Base-by-base conservation (phyloP, 2,888 invertebrate species). In the Argyra leucocephala region DNA sequence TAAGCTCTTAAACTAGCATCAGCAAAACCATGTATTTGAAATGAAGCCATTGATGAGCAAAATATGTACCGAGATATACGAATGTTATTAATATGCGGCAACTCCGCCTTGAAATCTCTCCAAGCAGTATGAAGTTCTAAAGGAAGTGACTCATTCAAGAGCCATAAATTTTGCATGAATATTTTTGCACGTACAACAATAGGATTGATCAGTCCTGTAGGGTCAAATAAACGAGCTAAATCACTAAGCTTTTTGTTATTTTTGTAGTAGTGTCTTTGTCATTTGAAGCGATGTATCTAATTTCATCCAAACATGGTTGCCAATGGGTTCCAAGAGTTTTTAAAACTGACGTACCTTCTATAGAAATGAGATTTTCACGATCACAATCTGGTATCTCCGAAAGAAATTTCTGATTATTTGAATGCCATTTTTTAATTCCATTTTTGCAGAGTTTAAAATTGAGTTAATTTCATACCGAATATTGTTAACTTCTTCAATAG, bases 151-250 rank as follows among this genome's bases (percentile, higher is more conserved):
- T 64, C 65, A 68, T 26, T 60, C 22, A 0, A 69, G 7, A 67
- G 57, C 66, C 67, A 69, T 12, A 68, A 36, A 6, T 67, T 65
- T 59, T 68, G 65, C 63, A 69, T 64, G 22, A 68, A 63, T 36
- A 67, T 65, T 59, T 69, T 68, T 1, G 66, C 66, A 6, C 65
- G 62, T 31, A 66, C 65, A 21, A 66, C 61, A 64, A 18, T 21
- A 22, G 65, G 31, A 57, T 64, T 36, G 18, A 64, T 58, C 18
- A 65, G 36, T 12, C 66, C 68, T n/a, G 67, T 59, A 9, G 67
- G 67, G 23, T 67, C 68, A 64, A 68, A 67, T 12, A 68, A 22
- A 24, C 62, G 64, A n/a, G 67, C 58, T 21, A 57, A 57, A 57
- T 57, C 57, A 21, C 21, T 21, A 10, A 21, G 7, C 57, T 23